Base-by-base conservation (phyloP, 1,140 invertebrate genomes). In the Melipona quadrifasciata region DNA sequence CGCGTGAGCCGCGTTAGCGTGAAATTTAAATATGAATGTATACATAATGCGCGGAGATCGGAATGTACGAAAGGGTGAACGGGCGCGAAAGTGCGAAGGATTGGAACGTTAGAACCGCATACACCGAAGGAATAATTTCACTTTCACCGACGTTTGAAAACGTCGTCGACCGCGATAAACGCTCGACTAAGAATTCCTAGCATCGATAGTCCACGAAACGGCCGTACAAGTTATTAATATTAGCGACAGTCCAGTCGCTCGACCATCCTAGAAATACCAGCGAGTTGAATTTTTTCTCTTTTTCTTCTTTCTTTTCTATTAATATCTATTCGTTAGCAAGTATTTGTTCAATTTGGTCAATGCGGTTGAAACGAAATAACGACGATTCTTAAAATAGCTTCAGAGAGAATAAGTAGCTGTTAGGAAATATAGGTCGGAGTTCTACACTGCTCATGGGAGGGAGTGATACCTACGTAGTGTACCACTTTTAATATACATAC, bases 131-230 rank as follows among this genome's bases (percentile, higher is more conserved):
- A 88, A 88, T 80, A 86, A 90, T 89, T 91, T 89, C 72, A 90
- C 91, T 91, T 91, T 91, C 90, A 91, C 90, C n/a, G 39, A 10
- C 82, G 64, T 61, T 53, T 65, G 78, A 87, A 81, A 90, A 87
- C 82, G 79, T 70, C 67, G 82, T 82, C 74, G 85, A 61, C 67
- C 79, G 65, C 64, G 61, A 81, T 82, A 85, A 85, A 77, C 57
- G 70, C 34, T 70, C 31, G 47, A 55, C 61, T n/a, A 19, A 82
- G 86, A 87, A 87, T 82, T 79, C 70, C 67, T 77, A 70, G 10
- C 19, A 34, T 27, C 65, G 31, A 75, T 27, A 55, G 24, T 14
- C 64, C 27, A 51, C 39, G 70, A 34, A 61, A 34, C 2, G 3
- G 27, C 64, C 3, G 3, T 31, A 47, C 58, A 31, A 55, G 31